A percentile compares a stretch with the other conserved stretches of the same genome.
These are phyloP conservation scores for Zaprionus obscuricornis DNA, from an alignment of 2,888 invertebrate species.

Conservation along the genomic window DNA sequence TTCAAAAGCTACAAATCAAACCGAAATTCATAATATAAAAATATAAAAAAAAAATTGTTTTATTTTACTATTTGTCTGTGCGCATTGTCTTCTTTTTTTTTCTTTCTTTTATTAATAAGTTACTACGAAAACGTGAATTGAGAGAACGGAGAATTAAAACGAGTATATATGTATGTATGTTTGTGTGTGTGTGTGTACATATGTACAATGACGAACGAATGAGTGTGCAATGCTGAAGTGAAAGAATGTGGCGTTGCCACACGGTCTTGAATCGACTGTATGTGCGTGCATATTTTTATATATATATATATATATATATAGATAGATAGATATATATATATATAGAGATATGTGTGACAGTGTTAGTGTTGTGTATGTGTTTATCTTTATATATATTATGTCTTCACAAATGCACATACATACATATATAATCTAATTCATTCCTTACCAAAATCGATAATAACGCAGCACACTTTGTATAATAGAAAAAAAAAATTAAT, in stretches of 20 bases:
- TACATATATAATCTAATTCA: slow-evolving; percentile 41
- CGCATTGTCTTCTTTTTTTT: slow-evolving; percentile 22
- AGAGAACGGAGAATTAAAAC: slow-evolving; percentile 68
- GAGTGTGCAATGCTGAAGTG: slow-evolving; percentile 76
- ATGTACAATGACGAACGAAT: slow-evolving; percentile 62
- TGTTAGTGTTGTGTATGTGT: slow-evolving; percentile 49
- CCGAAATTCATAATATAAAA: slow-evolving; percentile 14
- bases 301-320: slow-evolving; percentile 17
- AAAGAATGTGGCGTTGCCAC: slow-evolving; percentile 75
- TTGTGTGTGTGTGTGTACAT: slow-evolving; percentile 18
- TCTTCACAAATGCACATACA: slow-evolving; percentile 6
- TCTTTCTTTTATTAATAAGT: slow-evolving; percentile 54
- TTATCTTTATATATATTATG: slow-evolving; percentile 30
- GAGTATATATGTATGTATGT: slow-evolving; percentile 44
- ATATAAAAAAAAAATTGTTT: slow-evolving; percentile 24
- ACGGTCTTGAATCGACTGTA: slow-evolving; percentile 41
- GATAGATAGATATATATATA: slow-evolving; percentile 17
- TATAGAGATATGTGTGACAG: too few relatives aligned
- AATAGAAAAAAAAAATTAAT: slow-evolving; percentile 27
- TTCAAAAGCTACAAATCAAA: slow-evolving; percentile 16
- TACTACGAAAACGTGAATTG: slow-evolving; percentile 64
- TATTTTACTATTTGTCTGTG: slow-evolving; percentile 15
- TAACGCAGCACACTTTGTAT: slow-evolving; percentile 58
- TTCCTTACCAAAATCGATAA: slow-evolving; percentile 57
- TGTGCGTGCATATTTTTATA: slow-evolving; percentile 45